phyloP scores from a whole-genome alignment of 2,888 invertebrate species.

The Atherix ibis region DNA sequence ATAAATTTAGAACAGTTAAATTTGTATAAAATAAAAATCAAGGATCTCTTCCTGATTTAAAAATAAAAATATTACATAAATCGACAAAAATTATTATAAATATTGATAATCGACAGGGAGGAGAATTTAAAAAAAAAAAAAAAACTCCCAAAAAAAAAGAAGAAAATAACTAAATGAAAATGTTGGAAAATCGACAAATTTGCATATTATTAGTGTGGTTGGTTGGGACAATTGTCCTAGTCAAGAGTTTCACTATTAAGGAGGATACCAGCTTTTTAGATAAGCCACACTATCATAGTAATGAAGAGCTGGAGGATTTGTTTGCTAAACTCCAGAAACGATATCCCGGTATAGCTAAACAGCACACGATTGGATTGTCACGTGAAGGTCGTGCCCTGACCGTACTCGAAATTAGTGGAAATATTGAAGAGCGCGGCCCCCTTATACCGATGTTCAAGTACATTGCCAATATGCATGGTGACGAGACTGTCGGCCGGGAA shows the following conservation, averaged over 20 bases:
- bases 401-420: constrained; percentile 52
- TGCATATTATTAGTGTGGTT: too few relatives aligned
- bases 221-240: background rate
- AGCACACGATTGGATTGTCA: constrained; percentile 69
- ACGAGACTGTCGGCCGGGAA: constrained; percentile 79
- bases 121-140: too few relatives aligned
- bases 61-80: too few relatives aligned
- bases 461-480: constrained; percentile 94
- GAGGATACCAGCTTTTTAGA: constrained; percentile 41
- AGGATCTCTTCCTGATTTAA: too few relatives aligned
- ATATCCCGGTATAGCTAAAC: constrained; percentile 52
- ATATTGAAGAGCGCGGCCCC: constrained; percentile 39
- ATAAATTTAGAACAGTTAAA: too few relatives aligned
- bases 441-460: constrained; percentile 82
- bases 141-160: too few relatives aligned
- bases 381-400: constrained; percentile 65
- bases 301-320: constrained; percentile 50
- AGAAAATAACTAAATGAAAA: too few relatives aligned
- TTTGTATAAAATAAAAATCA: too few relatives aligned
- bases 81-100: too few relatives aligned
- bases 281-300: constrained; percentile 47
- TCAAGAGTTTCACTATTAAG: constrained; percentile 16
- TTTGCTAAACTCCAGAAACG: constrained; percentile 43
- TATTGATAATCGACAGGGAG: too few relatives aligned
- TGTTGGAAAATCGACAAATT: too few relatives aligned